Base-by-base conservation (phyloP, 2,113 vertebrate genomes). In the Ptilonorhynchus violaceus region DNA sequence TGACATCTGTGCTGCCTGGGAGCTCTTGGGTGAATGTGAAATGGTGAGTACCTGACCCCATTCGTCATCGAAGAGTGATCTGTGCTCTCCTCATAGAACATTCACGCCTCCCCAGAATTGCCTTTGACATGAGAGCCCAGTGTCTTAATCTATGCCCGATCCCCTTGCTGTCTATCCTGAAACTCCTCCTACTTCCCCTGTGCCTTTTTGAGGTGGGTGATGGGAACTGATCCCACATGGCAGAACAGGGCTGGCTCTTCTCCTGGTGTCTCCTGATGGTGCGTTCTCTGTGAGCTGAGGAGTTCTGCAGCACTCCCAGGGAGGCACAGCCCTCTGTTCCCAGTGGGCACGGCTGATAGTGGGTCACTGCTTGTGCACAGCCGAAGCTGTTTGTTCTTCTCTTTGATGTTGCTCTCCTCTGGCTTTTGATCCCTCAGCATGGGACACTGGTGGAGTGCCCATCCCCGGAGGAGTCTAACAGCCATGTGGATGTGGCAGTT, bases 291-390 rank as follows among this genome's bases (percentile, higher is more conserved):
- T 0, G n/a, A 20, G 70, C 68, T 30, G 59, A 39, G 66, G 73
- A 9, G 30, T 0, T 39, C 64, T 4, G 14, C 59, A 10, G 50
- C 22, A 4, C 35, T 30, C 73, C 62, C 22, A 6, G 80, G 8
- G 16, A 13, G 58, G 49, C 62, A 7, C 28, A 37, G 68, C 28
- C 14, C 70, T 11, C 49, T 47, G 27, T 2, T 31, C 21, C 13
- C 5, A 0, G 35, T 1, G 30, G 23, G 6, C 22, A 0, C 8
- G 16, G 64, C 44, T 3, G 4, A 0, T 0, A 1, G 3, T 1
- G 46, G 19, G 11, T 13, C 10, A 11, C 53, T 39, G 42, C 53
- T 10, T 2, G 0, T 16, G 11, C 19, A 3, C 31, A 17, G 18
- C 55, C 21, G 8, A 16, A 13, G 15, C 7, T n/a, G 25, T 2